phyloP scores from a whole-genome alignment of 2,797 vertebrate species.

The Alca torda region DNA sequence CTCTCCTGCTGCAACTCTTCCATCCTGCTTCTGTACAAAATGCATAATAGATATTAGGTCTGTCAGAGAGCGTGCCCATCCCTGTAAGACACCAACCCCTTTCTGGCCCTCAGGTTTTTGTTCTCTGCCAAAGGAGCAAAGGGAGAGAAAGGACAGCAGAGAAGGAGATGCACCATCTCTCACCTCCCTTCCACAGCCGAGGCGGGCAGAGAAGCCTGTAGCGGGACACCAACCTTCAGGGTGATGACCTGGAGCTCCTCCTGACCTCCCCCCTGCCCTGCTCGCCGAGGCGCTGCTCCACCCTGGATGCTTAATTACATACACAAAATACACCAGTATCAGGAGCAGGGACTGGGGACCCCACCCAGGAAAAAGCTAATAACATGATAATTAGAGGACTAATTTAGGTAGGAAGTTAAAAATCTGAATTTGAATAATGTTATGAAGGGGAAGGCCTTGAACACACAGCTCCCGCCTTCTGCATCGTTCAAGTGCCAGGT shows the following conservation, averaged over 20 bases:
- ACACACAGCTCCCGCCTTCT: not conserved
- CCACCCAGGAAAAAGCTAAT: not conserved
- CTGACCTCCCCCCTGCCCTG: not conserved
- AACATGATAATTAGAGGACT: not conserved
- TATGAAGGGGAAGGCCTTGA: not conserved
- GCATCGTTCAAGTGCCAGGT: not conserved
- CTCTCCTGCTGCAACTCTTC: not conserved
- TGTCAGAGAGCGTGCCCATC: not conserved
- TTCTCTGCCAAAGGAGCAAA: not conserved
- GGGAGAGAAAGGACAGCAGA: not conserved
- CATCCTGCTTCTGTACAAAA: not conserved
- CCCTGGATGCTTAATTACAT: not conserved
- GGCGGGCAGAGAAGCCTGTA: not conserved
- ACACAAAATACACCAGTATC: not conserved
- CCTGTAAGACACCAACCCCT: not conserved
- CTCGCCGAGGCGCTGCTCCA: not conserved
- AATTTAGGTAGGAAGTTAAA: not conserved
- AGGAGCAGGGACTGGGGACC: not conserved
- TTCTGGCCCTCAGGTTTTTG: not conserved
- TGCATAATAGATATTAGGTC: not conserved
- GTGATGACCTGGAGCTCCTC: not conserved
- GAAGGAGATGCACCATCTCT: not conserved
- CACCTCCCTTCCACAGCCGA: fast-evolving
- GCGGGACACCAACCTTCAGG: not conserved
- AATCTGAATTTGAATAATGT: not conserved